A percentile compares a stretch with the other conserved stretches of the same genome.
These are phyloP conservation scores for Neolamprologus ventralis DNA, from an alignment of 2,113 vertebrate genomes.

Conservation along the genomic window DNA sequence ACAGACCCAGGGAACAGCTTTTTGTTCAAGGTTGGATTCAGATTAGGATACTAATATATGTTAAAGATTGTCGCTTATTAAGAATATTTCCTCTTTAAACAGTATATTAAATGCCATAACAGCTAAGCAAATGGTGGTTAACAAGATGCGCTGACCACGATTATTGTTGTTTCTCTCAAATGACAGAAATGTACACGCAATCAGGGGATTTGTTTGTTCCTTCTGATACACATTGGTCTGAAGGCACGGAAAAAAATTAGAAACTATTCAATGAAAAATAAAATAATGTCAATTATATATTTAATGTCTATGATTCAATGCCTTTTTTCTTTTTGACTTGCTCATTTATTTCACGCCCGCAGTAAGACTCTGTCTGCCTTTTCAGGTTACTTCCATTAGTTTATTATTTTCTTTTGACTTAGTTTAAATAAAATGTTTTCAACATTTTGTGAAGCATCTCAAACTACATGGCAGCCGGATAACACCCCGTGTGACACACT, in stretches of 20 bases:
- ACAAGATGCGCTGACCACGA: conserved; percentile 51
- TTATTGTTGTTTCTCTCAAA: conserved; percentile 61
- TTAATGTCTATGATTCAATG: conserved; percentile 1
- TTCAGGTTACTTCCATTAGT: neutral
- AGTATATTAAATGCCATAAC: conserved; percentile 70
- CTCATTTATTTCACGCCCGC: neutral
- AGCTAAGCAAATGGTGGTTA: conserved; percentile 59
- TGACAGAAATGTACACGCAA: conserved; percentile 65
- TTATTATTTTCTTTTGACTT: neutral
- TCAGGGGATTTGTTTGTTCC: conserved; percentile 69
- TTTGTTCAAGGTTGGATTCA: conserved; percentile 57
- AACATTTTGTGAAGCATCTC: neutral
- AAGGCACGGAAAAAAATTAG: conserved; percentile 60
- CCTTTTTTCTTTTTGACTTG: neutral
- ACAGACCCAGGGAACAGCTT: conserved; percentile 62
- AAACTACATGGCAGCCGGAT: neutral
- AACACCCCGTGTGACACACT: neutral
- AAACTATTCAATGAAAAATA: conserved; percentile 73
- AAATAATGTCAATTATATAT: conserved; percentile 64
- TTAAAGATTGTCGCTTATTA: conserved; percentile 66
- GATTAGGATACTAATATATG: conserved; percentile 70
- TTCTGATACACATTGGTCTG: conserved; percentile 71
- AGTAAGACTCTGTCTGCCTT: neutral
- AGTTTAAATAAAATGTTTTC: neutral
- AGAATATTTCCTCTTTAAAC: conserved; percentile 67